Evolutionary conservation across 2,797 vertebrate genomes (phyloP).

Genomic region (Xiphorhynchus erythropygius): DNA sequence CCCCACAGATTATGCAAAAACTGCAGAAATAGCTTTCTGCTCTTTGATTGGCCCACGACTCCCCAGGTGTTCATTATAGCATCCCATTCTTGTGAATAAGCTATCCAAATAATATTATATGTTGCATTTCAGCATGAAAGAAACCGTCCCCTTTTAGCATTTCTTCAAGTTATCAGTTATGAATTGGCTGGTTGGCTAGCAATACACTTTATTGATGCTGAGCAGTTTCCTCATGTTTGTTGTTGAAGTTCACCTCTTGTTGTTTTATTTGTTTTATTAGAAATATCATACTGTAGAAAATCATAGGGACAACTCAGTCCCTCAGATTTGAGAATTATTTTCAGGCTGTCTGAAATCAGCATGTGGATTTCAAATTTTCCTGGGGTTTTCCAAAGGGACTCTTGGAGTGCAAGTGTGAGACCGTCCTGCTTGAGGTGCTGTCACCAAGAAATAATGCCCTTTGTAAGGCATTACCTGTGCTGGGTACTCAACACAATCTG

Average conservation of each 20-base stretch:
- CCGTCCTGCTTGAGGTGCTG: background rate
- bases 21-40: background rate
- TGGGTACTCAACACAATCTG: background rate
- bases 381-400: background rate
- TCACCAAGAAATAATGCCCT: background rate
- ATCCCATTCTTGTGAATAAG: background rate
- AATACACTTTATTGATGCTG: background rate
- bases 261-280: background rate
- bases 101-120: background rate
- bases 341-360: background rate
- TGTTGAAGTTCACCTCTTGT: background rate
- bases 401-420: background rate
- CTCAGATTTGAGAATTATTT: background rate
- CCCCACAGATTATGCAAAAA: background rate
- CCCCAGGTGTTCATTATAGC: background rate
- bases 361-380: background rate
- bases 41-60: background rate
- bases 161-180: background rate
- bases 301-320: background rate
- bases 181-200: background rate
- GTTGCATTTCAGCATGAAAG: background rate
- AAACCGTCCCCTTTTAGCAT: background rate
- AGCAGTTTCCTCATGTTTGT: background rate
- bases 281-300: background rate
- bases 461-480: background rate